Evolutionary conservation across 2,888 invertebrate species (phyloP).

Genomic region (Leptogaster cylindrica): DNA sequence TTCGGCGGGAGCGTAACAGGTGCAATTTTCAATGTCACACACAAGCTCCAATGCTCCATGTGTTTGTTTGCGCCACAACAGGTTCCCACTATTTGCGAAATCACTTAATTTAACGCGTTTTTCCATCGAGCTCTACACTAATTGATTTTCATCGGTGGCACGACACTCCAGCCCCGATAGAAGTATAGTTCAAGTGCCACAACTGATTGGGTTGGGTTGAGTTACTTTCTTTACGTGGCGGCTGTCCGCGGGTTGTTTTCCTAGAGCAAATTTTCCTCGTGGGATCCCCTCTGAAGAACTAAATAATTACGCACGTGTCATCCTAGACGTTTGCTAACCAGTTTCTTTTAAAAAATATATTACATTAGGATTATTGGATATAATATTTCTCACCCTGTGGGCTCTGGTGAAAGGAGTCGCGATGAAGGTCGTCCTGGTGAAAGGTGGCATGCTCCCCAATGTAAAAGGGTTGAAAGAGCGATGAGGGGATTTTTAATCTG

Average conservation of each 20-base stretch:
- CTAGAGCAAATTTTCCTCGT: too few species aligned
- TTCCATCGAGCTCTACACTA: background rate
- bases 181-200: too few species aligned
- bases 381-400: constrained; percentile 27
- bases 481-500: constrained; percentile 47
- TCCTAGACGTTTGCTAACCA: too few species aligned
- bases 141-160: constrained; percentile 20
- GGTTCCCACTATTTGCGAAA: constrained; percentile 35
- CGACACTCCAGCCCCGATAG: background rate
- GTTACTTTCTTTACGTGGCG: too few species aligned
- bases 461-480: constrained; percentile 42
- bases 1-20: constrained; percentile 18
- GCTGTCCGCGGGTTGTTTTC: too few species aligned
- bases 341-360: too few species aligned
- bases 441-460: background rate
- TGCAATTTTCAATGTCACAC: constrained; percentile 35
- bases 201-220: too few species aligned
- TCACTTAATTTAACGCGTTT: constrained; percentile 34
- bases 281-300: too few species aligned
- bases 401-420: background rate
- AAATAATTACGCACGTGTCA: too few species aligned
- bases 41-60: background rate
- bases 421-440: background rate
- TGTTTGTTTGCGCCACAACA: constrained; percentile 30
- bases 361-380: constrained; percentile 27